Evolutionary conservation across 2,113 vertebrate genomes (phyloP).

Genomic region (Myotis davidii): DNA sequence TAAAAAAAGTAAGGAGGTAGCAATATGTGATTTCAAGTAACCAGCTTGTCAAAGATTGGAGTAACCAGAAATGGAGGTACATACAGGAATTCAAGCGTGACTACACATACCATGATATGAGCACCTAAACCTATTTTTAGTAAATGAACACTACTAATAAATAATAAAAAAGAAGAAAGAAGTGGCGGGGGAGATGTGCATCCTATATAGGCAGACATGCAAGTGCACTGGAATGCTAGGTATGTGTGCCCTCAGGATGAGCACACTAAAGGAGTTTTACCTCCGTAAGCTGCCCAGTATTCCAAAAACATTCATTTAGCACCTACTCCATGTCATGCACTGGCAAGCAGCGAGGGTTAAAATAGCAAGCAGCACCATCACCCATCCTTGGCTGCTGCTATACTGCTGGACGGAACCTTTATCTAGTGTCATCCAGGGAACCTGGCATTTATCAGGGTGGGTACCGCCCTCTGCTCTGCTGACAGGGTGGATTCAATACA

Average conservation of each 20-base stretch:
- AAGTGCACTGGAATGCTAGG: neutral
- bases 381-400: constrained; percentile 36
- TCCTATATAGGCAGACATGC: neutral
- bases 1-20: neutral
- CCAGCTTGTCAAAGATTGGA: neutral
- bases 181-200: fast-evolving
- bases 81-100: neutral
- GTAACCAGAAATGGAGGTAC: neutral
- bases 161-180: neutral
- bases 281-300: neutral
- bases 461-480: constrained; percentile 66
- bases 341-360: constrained; percentile 67
- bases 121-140: neutral
- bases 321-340: neutral
- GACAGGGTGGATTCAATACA: constrained; percentile 77
- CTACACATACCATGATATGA: neutral
- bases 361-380: neutral
- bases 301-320: neutral
- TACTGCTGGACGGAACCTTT: constrained; percentile 79
- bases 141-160: neutral
- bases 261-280: fast-evolving
- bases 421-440: constrained; percentile 81
- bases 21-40: neutral
- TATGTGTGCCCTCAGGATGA: neutral
- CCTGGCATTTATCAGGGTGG: constrained; percentile 83